Conservation (phyloP, 2,888 invertebrate genomes). For the Cantharis lateralis region DNA sequence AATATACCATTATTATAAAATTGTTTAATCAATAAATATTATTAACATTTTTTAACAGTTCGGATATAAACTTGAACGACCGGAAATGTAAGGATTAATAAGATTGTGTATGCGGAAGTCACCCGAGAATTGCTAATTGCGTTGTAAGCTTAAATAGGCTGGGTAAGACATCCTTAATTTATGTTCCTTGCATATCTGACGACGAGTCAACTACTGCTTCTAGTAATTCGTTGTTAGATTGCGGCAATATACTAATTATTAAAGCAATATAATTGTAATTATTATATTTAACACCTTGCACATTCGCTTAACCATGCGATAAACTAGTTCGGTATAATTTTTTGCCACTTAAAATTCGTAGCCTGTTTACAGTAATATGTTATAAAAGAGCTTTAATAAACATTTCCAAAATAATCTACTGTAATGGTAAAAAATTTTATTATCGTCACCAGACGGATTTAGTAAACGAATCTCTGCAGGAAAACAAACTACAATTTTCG, state of each 20-base stretch:
- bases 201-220: constrained; percentile 1
- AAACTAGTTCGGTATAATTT: background rate
- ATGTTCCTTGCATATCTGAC: constrained; percentile 10
- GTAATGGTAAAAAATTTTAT: background rate
- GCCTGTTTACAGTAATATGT: background rate
- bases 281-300: background rate
- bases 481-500: background rate
- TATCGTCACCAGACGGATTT: background rate
- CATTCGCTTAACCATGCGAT: background rate
- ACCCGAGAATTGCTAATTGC: constrained; percentile 25
- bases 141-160: constrained; percentile 22
- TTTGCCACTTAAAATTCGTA: background rate
- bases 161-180: constrained; percentile 17
- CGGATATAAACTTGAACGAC: background rate
- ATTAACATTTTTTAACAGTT: background rate
- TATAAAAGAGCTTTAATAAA: background rate
- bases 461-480: background rate
- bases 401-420: background rate
- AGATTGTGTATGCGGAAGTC: constrained; percentile 18
- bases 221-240: background rate
- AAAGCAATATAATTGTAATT: background rate
- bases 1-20: background rate
- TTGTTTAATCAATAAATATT: background rate
- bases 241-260: constrained; percentile 1
- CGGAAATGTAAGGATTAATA: constrained; percentile 16